A percentile compares a stretch with the other conserved stretches of the same genome.
These are phyloP conservation scores for Cossypha heuglini DNA, from an alignment of 2,797 vertebrate species.

Conservation along the genomic window DNA sequence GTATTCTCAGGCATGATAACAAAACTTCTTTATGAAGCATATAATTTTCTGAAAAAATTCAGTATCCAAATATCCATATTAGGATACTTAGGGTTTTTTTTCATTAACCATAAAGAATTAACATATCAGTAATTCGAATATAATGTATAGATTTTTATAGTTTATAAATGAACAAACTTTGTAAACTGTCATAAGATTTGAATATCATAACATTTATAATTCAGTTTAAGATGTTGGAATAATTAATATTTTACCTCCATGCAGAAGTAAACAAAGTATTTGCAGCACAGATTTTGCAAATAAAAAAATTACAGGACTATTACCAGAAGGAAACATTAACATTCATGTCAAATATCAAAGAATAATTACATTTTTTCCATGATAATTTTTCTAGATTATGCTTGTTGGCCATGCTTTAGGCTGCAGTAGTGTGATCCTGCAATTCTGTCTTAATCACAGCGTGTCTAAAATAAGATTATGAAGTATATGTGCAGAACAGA, in stretches of 20 bases:
- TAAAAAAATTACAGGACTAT: background rate
- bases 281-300: background rate
- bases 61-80: background rate
- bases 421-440: background rate
- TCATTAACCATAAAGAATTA: background rate
- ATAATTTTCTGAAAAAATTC: background rate
- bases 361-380: background rate
- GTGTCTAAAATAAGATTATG: background rate
- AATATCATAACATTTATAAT: background rate
- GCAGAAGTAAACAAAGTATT: background rate
- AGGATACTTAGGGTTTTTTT: background rate
- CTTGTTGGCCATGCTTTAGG: background rate
- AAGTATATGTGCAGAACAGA: background rate
- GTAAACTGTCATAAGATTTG: background rate
- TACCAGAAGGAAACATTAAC: background rate
- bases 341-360: background rate
- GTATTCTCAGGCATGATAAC: background rate
- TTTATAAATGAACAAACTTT: background rate
- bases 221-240: background rate
- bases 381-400: background rate
- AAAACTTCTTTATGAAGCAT: background rate
- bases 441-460: background rate
- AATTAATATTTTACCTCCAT: background rate
- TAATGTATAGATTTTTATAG: background rate
- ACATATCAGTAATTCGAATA: background rate